Conservation (phyloP, 2,113 vertebrate species). For the Stercorarius parasiticus region DNA sequence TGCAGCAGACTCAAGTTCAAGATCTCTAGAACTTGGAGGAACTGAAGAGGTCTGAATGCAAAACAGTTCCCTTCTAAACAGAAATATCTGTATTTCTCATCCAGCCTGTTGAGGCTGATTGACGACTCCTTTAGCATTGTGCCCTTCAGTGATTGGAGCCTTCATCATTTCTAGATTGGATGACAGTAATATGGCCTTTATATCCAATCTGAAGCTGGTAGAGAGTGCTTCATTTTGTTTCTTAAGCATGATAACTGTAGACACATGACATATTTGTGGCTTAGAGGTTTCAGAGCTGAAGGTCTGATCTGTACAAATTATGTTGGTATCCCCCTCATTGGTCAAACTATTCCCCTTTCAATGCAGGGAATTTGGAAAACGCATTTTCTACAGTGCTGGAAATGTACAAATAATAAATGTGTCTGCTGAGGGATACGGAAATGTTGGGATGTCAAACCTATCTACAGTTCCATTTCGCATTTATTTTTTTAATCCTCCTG, state of each 20-base stretch:
- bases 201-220: neutral
- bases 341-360: neutral
- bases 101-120: neutral
- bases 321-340: neutral
- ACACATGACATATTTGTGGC: neutral
- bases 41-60: neutral
- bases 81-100: neutral
- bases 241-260: neutral
- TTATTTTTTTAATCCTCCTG: conserved; percentile 14
- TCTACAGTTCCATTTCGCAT: neutral
- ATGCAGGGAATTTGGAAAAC: neutral
- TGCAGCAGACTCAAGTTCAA: neutral
- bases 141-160: neutral
- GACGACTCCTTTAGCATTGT: neutral
- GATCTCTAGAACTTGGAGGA: neutral
- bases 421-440: conserved; percentile 10
- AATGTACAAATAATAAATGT: conserved; percentile 26
- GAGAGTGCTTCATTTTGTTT: neutral
- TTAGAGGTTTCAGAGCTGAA: neutral
- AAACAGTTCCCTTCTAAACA: neutral
- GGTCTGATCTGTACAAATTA: neutral
- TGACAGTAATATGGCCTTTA: neutral
- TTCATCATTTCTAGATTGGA: neutral
- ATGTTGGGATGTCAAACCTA: conserved; percentile 10
- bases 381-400: neutral